Evolutionary conservation across 2,888 invertebrate species (phyloP), one percentile per base, ranked within the genome.

Genomic region (Resseliella maxima): DNA sequence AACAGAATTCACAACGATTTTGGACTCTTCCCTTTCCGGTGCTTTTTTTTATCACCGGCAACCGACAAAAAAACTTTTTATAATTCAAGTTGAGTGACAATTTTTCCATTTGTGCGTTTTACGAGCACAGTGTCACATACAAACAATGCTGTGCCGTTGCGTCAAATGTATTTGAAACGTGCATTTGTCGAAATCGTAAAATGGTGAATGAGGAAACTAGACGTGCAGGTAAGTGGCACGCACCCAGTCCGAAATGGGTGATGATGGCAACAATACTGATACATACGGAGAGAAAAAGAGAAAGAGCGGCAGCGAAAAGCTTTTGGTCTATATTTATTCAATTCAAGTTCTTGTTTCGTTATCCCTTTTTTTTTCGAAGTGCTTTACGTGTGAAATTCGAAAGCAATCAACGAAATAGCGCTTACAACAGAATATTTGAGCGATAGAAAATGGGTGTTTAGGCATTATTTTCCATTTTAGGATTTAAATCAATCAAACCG

Each of bases 371-470:
- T 12, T 72, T 2, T 12, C 24, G 5, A 18, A 50, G 24, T 31
- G 72, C 31, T 72, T 72, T 72, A 72, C 35, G 12, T 31, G 72
- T 15, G 72, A 18, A 27, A 72, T 72, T 72, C n/a, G 31, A 35
- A 72, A 72, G 31, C 72, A 72, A 72, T 72, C 59, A 59, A 6
- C 59, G 31, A 15, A 35, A 12, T 15, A 72, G 35, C 31, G 1
- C 0, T 50, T 15, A 18, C 46, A 18, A 72, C 72, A 15, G 18
- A 35, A 72, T 72, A 35, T 35, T 72, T 72, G 31, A 72, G 31
- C 31, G 72, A 72, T 72, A 72, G 72, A 72, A 72, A 72, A 72
- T 72, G 72, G 72, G 72, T 72, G 72, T 31, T 72, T 72, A 31
- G 72, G 72, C 72, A 72, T 72, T 72, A 72, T 31, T 72, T 31